phyloP scores from a whole-genome alignment of 2,113 vertebrate genomes.

The Neodon shergylaensis region DNA sequence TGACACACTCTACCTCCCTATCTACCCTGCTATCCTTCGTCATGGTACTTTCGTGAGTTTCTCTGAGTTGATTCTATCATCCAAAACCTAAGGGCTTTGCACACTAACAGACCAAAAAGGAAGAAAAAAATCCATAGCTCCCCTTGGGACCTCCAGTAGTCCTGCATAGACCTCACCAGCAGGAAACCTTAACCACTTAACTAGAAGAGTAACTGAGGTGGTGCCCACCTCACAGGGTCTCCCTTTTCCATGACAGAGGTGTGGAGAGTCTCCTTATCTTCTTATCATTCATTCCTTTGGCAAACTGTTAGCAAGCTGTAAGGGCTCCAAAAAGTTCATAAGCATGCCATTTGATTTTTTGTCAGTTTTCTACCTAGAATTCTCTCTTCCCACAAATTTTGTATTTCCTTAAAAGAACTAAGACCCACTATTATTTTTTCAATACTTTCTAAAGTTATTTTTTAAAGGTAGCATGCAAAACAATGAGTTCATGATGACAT shows the following conservation, averaged over 20 bases:
- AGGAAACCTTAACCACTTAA: neutral
- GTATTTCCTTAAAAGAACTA: neutral
- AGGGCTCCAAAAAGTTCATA: neutral
- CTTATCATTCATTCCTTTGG: no score
- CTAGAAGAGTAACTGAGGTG: neutral
- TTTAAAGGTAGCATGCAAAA: neutral
- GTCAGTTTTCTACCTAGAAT: neutral
- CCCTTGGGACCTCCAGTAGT: neutral
- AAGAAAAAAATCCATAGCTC: neutral
- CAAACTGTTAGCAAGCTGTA: neutral
- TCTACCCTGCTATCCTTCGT: neutral
- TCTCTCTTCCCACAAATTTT: neutral
- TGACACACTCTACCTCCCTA: neutral
- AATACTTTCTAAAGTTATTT: neutral
- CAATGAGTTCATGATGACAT: neutral
- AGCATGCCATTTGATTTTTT: neutral
- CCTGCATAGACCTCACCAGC: neutral
- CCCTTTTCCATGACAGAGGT: neutral
- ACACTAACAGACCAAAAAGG: neutral
- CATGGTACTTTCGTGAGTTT: neutral
- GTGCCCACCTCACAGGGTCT: neutral
- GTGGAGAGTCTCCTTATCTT: neutral
- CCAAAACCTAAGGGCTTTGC: neutral
- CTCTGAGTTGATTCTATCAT: neutral
- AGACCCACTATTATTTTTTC: neutral